Conservation (phyloP, 2,113 vertebrate species). For the Lophura nycthemera region DNA sequence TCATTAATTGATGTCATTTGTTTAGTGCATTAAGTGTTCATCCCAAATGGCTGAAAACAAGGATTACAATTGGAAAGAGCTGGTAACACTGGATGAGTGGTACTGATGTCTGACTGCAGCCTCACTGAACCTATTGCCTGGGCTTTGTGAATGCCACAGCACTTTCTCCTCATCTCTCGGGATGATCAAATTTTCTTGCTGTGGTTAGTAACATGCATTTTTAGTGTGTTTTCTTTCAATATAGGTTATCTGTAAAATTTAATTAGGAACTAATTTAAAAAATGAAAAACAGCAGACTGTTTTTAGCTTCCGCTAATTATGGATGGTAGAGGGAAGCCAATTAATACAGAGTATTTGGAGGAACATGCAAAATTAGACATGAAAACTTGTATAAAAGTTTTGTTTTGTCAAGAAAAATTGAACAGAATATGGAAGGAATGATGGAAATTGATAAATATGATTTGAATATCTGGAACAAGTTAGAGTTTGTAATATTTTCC, state of each 20-base stretch:
- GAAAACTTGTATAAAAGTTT: not conserved
- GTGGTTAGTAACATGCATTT: not conserved
- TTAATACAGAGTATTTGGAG: not conserved
- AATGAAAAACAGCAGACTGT: not conserved
- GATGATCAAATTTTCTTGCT: not conserved
- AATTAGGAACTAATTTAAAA: not conserved
- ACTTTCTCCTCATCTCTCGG: not conserved
- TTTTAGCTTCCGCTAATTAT: not conserved
- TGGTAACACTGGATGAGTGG: not conserved
- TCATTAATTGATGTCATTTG: not conserved
- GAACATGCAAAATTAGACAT: not conserved
- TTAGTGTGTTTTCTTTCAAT: not conserved
- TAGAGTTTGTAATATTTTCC: constrained; percentile 19
- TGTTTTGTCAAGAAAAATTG: not conserved
- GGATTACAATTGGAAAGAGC: not conserved
- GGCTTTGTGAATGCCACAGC: not conserved
- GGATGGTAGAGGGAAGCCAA: not conserved
- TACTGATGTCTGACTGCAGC: not conserved
- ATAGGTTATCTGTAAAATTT: not conserved
- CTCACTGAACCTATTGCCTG: not conserved
- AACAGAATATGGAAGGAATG: not conserved
- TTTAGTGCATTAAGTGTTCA: not conserved
- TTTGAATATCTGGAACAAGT: constrained; percentile 39
- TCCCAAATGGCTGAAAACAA: not conserved
- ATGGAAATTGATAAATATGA: not conserved